Evolutionary conservation across 2,797 vertebrate species (phyloP).

Genomic region (Malacoraja senta): DNA sequence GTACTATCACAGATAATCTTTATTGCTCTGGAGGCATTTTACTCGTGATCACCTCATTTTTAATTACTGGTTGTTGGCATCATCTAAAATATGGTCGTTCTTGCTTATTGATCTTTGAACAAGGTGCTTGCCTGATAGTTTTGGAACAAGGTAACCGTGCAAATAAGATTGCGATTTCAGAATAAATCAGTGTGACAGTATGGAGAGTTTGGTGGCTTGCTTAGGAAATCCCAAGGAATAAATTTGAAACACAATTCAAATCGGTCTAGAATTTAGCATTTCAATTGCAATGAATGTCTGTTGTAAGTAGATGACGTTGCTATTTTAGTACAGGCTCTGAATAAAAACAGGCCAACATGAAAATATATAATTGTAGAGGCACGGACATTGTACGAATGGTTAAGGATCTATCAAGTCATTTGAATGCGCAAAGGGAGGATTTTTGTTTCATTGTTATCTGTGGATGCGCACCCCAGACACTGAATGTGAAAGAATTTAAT

Average conservation of each 20-base stretch:
- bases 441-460: too few relatives aligned
- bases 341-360: neutral
- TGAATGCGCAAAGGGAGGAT: neutral
- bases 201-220: neutral
- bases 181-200: neutral
- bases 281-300: neutral
- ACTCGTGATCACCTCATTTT: neutral
- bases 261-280: neutral
- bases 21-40: neutral
- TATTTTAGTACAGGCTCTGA: neutral
- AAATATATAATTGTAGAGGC: neutral
- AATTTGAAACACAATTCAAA: neutral
- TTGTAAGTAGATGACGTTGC: neutral
- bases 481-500: neutral
- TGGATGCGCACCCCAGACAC: too few relatives aligned
- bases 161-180: neutral
- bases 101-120: too few relatives aligned
- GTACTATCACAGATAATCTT: neutral
- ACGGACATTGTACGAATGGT: neutral
- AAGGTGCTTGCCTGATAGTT: neutral
- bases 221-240: neutral
- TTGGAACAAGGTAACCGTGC: neutral
- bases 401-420: neutral
- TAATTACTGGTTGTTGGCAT: neutral
- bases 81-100: neutral